Percentiles rank a stretch among this genome's conserved stretches.
Evolutionary conservation across 2,888 invertebrate species (phyloP).

Genomic region (Zhuqinia jingwanae): DNA sequence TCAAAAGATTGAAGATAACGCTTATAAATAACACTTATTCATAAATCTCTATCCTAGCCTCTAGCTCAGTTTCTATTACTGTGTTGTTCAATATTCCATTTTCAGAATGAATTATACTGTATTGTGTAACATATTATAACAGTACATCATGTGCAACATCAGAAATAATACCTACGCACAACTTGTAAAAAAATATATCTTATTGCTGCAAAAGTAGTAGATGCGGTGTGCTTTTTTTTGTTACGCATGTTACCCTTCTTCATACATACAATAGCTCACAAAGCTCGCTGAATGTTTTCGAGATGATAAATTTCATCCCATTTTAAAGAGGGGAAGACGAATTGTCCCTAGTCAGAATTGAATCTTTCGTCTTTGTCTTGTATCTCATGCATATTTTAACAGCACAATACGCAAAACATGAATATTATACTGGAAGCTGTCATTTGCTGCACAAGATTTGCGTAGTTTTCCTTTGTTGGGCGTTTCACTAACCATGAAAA

Average conservation of each 20-base stretch:
- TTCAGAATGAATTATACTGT: background rate
- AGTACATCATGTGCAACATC: background rate
- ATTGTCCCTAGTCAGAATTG: constrained; percentile 29
- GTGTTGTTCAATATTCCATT: background rate
- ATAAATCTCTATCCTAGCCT: too few species aligned
- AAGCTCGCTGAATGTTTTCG: background rate
- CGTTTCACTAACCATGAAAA: too few species aligned
- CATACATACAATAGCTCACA: background rate
- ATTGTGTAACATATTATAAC: background rate
- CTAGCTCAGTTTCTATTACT: too few species aligned
- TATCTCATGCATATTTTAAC: constrained; percentile 53
- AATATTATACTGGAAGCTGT: constrained; percentile 52
- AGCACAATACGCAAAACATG: constrained; percentile 48
- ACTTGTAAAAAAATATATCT: background rate
- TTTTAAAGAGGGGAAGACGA: background rate
- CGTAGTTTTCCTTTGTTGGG: too few species aligned
- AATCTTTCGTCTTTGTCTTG: constrained; percentile 1
- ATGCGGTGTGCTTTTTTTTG: background rate
- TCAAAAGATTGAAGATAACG: too few species aligned
- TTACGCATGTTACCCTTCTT: background rate
- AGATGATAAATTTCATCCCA: background rate
- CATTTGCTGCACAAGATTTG: constrained; percentile 9
- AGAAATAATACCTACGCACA: background rate
- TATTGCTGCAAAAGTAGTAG: background rate
- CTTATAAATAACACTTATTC: too few species aligned